Evolutionary conservation across 2,888 invertebrate genomes (phyloP), one percentile per base, ranked within the genome.

Genomic region (Napeogenes sylphis): DNA sequence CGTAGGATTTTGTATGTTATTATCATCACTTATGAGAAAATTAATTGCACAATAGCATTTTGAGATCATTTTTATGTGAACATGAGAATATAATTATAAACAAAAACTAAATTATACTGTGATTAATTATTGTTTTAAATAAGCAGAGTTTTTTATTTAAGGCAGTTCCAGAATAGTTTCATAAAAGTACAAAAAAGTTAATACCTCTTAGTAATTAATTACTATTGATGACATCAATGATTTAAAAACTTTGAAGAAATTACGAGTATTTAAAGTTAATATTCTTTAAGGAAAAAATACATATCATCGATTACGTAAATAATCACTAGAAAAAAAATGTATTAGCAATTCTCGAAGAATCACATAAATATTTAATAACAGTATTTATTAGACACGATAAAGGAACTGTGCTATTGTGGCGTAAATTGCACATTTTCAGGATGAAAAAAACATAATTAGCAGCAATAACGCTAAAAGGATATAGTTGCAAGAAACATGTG

Each of bases 1-100:
- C 75, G 79, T 84, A 81, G 75, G 78, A 80, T 80, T 83, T 81
- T 65, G 75, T 79, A 78, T 82, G 76, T 75, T 82, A 69, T 69
- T 83, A 83, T 74, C 79, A 78, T 79, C 78, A 76, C 74, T 82
- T 76, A 77, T 71, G 68, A 70, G 67, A 66, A 70, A 74, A 78
- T 81, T 81, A 78, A 74, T 73, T 75, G 64, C 60, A 60, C 65
- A 64, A 63, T 65, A 67, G 57, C 51, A 63, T 68, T 66, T 64
- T n/a, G 30, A 66, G 58, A 63, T 59, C 58, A 61, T 61, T 56
- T 56, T 63, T n/a, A 47, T 47, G 46, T 46, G 46, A 47, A 47
- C 47, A 66, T 68, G 68, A 53, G 68, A 69, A 69, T 58, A 46
- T 57, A 47, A 63, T 51, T 61, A 53, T 53, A 45, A 35, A 46